These are phyloP conservation scores for Epirrhoe alternata DNA, from an alignment of 2,888 invertebrate genomes.

Conservation along the genomic window DNA sequence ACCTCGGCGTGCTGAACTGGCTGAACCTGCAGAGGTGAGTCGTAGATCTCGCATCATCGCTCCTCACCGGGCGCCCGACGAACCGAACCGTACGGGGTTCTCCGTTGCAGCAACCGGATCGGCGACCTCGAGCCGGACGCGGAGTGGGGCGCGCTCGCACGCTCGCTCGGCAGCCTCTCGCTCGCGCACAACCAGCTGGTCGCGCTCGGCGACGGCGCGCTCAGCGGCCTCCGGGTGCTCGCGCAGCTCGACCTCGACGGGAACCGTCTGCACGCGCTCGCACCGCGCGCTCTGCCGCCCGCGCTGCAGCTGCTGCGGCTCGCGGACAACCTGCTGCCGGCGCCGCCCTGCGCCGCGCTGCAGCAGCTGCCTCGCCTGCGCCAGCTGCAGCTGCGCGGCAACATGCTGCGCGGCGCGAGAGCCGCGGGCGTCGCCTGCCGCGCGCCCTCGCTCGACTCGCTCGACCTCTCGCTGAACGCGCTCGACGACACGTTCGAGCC, in stretches of 20 bases:
- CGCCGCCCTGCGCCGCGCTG: constrained; percentile 84
- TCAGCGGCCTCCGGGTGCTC: constrained; percentile 86
- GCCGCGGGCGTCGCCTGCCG: constrained; percentile 73
- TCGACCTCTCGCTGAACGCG: constrained; percentile 92
- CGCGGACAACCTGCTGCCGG: constrained; percentile 87
- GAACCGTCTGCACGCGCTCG: constrained; percentile 86
- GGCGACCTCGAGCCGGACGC: constrained; percentile 54
- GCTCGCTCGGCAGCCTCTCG: constrained; percentile 89
- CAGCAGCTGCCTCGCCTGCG: constrained; percentile 78
- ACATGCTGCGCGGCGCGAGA: constrained; percentile 54
- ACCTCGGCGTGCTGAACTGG: constrained; percentile 89
- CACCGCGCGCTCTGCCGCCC: constrained; percentile 84
- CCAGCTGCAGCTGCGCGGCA: constrained; percentile 86
- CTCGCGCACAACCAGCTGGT: constrained; percentile 91
- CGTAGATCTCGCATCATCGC: background rate
- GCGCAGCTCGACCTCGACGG: constrained; percentile 87
- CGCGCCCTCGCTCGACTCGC: constrained; percentile 88
- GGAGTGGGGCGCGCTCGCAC: constrained; percentile 90
- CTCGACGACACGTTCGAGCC: constrained; percentile 87
- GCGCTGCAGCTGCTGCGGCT: constrained; percentile 87
- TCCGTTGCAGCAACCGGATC: constrained; percentile 88
- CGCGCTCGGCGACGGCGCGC: constrained; percentile 69
- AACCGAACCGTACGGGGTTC: background rate
- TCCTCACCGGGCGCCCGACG: background rate
- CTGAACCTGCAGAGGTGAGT: constrained; percentile 90